Base-by-base conservation (phyloP, 2,113 vertebrate genomes). In the Sphyrna mokarran region DNA sequence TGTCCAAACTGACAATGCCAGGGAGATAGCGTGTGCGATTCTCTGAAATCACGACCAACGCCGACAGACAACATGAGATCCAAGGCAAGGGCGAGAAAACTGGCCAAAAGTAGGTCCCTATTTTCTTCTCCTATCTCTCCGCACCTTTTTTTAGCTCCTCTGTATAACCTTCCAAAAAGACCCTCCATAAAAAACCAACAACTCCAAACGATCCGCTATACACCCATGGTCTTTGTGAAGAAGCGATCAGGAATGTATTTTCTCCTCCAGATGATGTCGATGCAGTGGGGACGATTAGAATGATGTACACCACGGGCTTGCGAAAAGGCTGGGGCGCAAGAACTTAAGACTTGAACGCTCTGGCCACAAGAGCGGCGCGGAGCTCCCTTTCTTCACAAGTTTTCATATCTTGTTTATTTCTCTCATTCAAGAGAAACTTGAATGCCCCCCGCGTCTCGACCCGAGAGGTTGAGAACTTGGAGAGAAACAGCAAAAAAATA, bases 1-100 rank as follows among this genome's bases (percentile, higher is more conserved):
- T 99, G 98, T 99, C 99, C 98, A 98, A 98, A 99, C 98, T 99
- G 99, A 99, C 99, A 99, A 99, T 99, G 98, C 98, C 98, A 97
- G 98, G 98, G 99, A 98, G 98, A 99, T 99, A 99, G 99, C 98
- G 98, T 99, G 98, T 98, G 98, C 98, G 99, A 98, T 99, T 98
- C 98, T 98, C 99, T 98, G 98, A 98, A 98, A 98, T 98, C 99
- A 97, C 98, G 97, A 98, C 98, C 98, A 93, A 93, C 89, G 89
- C 89, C 89, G 89, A 93, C 89, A 98, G 98, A 97, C 98, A 98
- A 98, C 98, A 99, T 99, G 99, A 98, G 99, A 98, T 99, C 99
- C 98, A 99, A 99, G 98, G 99, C 99, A 97, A 98, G 99, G 98
- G 99, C 99, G 98, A 98, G 99, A 98, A 99, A 99, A 98, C 99